Base-by-base conservation (phyloP, 2,113 vertebrate genomes). In the Oplegnathus fasciatus region DNA sequence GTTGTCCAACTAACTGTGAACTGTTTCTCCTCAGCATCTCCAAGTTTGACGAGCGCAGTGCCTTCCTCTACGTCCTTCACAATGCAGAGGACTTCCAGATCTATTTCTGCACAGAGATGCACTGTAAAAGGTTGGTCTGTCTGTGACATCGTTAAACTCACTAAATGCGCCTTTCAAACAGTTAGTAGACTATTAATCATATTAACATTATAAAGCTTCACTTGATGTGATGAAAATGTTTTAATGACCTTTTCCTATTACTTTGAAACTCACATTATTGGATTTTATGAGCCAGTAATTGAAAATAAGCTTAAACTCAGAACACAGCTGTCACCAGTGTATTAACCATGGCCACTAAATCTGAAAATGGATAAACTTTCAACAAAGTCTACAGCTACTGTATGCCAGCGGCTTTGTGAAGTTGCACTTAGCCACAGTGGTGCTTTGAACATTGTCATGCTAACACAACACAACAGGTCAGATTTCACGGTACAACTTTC, bases 11-110 rank as follows among this genome's bases (percentile, higher is more conserved):
- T 91, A 48, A 90, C 75, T 76, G 48, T 86, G 40, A 18, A 13
- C 72, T 10, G 9, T 85, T 55, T 82, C 82, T 80, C 54, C 78
- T 55, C 93, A 99, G 98, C 94, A 98, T 99, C 95, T 99, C 98
- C 18, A 99, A 99, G 94, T 98, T 98, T 92, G 98, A 99, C 85
- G 98, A 99, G 90, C 96, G 98, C 65, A 99, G 98, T 92, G 97
- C 97, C 91, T 99, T 99, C 91, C 95, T 99, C 0, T 99, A 99
- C 0, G 98, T 99, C 48, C 95, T 98, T 24, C 97, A 99, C 95
- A 99, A 99, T 93, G 97, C 98, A 0, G 98, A 99, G 57, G 98
- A 99, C 91, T 99, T 99, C 91, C 98, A 99, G 93, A 98, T 99
- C 93, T 99, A 99, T 83, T 99, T 99, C 95, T 99, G 98, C 88